Percentiles rank a stretch among this genome's conserved stretches.
Evolutionary conservation across 2,113 vertebrate genomes (phyloP).

Genomic region (Amphiprion ocellaris): DNA sequence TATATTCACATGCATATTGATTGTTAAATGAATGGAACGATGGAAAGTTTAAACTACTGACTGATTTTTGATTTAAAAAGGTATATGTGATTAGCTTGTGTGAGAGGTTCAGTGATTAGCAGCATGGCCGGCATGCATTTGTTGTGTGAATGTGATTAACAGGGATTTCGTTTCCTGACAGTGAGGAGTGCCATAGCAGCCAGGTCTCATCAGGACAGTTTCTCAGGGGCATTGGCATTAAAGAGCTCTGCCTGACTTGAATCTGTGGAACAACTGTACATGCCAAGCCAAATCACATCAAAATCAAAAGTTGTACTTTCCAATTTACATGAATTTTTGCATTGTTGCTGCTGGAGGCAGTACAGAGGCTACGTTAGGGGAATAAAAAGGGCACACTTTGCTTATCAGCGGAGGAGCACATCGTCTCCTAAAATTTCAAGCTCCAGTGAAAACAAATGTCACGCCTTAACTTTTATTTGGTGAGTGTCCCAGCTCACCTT

Average conservation of each 20-base stretch:
- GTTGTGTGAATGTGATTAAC: constrained; percentile 42
- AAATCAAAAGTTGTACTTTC: constrained; percentile 34
- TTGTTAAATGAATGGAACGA: neutral
- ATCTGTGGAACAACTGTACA: constrained; percentile 35
- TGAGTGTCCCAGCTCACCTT: neutral
- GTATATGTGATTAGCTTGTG: neutral
- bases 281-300: constrained; percentile 46
- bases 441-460: constrained; percentile 38
- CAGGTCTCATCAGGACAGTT: constrained; percentile 40
- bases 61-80: neutral
- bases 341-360: constrained; percentile 13
- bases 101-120: constrained; percentile 26
- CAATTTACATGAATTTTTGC: constrained; percentile 30
- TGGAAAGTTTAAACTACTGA: neutral
- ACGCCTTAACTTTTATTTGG: constrained; percentile 26
- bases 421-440: constrained; percentile 19
- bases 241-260: constrained; percentile 39
- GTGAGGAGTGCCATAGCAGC: constrained; percentile 36
- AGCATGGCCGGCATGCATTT: constrained; percentile 8
- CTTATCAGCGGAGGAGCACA: neutral
- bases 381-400: constrained; percentile 10
- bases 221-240: constrained; percentile 35
- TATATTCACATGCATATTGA: neutral
- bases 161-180: constrained; percentile 47
- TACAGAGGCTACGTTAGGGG: neutral